A percentile compares a stretch with the other conserved stretches of the same genome.
phyloP scores from a whole-genome alignment of 2,113 vertebrate genomes.

The Dolichotis patagonum region DNA sequence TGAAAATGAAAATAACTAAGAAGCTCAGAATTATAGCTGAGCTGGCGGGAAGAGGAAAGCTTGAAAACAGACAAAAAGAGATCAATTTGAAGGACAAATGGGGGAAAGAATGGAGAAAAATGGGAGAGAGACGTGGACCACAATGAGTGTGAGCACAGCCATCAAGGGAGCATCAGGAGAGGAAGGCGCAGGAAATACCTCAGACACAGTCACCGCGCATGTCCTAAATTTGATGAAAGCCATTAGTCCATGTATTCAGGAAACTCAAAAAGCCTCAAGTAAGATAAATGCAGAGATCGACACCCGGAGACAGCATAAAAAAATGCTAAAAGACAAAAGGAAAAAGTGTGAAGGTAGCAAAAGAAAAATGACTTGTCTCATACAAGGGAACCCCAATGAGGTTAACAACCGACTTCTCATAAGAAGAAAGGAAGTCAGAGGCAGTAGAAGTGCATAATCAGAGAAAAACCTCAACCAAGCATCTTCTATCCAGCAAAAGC shows the following conservation, averaged over 20 bases:
- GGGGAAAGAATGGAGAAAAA: not conserved
- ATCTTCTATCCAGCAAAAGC: not conserved
- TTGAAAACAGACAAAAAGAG: not conserved
- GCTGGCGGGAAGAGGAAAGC: not conserved
- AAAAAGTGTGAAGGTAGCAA: not conserved
- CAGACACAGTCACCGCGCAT: not conserved
- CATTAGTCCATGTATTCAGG: not conserved
- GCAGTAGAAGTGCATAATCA: not conserved
- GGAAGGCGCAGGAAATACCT: not conserved
- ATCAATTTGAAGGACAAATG: not conserved
- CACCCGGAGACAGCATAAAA: not conserved
- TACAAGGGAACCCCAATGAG: not conserved
- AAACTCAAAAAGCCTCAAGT: not conserved
- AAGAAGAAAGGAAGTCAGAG: not conserved
- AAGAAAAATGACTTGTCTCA: not conserved
- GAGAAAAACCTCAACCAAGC: slow-evolving; percentile 14
- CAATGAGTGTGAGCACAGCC: no score
- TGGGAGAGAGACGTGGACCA: not conserved
- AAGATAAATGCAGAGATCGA: not conserved
- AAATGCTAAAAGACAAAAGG: not conserved
- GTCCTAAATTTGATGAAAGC: not conserved
- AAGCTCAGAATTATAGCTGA: not conserved
- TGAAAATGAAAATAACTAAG: slow-evolving; percentile 34
- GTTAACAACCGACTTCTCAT: not conserved
- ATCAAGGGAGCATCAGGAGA: not conserved